Percentiles rank a stretch among this genome's conserved stretches.
Conservation (phyloP, 2,888 invertebrate species). For the Mimachlamys varia region DNA sequence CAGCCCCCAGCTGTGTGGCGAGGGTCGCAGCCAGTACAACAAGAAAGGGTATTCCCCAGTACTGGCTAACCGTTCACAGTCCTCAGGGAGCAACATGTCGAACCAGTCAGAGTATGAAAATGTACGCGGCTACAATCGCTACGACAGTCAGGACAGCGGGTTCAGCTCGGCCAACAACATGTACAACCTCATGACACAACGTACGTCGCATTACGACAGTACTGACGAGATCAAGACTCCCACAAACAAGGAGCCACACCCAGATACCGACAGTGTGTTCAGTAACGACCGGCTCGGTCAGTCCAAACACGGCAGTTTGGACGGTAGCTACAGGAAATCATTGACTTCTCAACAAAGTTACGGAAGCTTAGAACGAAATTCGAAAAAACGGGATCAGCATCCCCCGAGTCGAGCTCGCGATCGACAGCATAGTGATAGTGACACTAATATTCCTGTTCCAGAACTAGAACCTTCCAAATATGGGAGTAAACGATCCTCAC, state of each 20-base stretch:
- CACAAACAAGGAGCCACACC: conserved; percentile 59
- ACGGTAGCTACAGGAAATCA: conserved; percentile 68
- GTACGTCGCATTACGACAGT: conserved; percentile 79
- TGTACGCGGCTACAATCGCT: conserved; percentile 50
- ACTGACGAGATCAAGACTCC: conserved; percentile 75
- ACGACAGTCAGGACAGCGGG: conserved; percentile 67
- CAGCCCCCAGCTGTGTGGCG: conserved; percentile 67
- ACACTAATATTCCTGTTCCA: conserved; percentile 48
- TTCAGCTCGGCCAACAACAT: conserved; percentile 77
- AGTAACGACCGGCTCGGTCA: conserved; percentile 60
- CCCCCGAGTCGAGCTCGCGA: conserved; percentile 56
- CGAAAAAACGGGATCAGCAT: conserved; percentile 56
- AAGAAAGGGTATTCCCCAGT: conserved; percentile 79
- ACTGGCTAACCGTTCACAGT: conserved; percentile 64
- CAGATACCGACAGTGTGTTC: conserved; percentile 59
- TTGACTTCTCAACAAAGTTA: conserved; percentile 57
- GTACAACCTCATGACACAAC: conserved; percentile 81
- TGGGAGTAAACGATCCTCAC: conserved; percentile 72
- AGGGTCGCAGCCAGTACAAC: conserved; percentile 71
- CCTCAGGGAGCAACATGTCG: conserved; percentile 64
- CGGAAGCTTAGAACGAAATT: conserved; percentile 71
- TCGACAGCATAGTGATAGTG: conserved; percentile 61
- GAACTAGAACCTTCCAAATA: conserved; percentile 68
- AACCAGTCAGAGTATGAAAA: conserved; percentile 77
- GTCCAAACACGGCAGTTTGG: conserved; percentile 75